These are phyloP conservation scores for western clawed frog (Xenopus tropicalis) DNA, from an alignment of 2,113 vertebrate species.

Conservation along the genomic window DNA sequence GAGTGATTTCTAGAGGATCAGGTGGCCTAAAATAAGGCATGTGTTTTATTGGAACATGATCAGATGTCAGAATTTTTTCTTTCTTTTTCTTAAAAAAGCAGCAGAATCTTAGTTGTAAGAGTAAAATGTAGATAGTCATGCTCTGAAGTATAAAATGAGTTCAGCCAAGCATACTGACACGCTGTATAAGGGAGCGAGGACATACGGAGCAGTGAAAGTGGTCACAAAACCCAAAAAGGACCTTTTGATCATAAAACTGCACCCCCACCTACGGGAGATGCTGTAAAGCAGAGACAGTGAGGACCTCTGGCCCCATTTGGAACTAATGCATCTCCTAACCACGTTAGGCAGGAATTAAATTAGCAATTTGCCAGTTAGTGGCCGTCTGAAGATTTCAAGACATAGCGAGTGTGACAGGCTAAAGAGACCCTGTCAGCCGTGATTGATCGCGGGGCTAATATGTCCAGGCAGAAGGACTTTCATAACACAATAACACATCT, in stretches of 20 bases:
- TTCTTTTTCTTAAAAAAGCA: background rate
- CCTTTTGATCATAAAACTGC: slow-evolving; percentile 30
- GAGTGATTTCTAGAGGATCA: no score
- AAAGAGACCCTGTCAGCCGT: slow-evolving; percentile 67
- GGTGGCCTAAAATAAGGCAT: no score
- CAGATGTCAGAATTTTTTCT: background rate
- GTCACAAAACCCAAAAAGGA: slow-evolving; percentile 9
- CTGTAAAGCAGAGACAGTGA: slow-evolving; percentile 26
- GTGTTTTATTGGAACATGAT: background rate
- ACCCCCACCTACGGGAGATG: slow-evolving; percentile 29
- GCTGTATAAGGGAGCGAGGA: background rate
- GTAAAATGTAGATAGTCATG: background rate
- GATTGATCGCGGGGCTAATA: slow-evolving; percentile 81
- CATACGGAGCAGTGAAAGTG: background rate
- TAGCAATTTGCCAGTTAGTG: slow-evolving; percentile 83
- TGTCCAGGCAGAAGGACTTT: slow-evolving; percentile 72
- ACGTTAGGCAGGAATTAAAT: slow-evolving; percentile 78
- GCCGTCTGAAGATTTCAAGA: slow-evolving; percentile 78
- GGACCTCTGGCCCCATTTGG: slow-evolving; percentile 38
- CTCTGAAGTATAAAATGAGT: slow-evolving; percentile 1
- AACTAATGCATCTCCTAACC: slow-evolving; percentile 65
- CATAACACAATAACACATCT: slow-evolving; percentile 82
- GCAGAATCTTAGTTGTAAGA: background rate
- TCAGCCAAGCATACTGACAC: background rate
- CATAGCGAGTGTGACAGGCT: slow-evolving; percentile 75